Percentiles rank a stretch among this genome's conserved stretches.
These are phyloP conservation scores for Pongo abelii DNA, from an alignment of 2,113 vertebrate genomes.

Conservation along the genomic window DNA sequence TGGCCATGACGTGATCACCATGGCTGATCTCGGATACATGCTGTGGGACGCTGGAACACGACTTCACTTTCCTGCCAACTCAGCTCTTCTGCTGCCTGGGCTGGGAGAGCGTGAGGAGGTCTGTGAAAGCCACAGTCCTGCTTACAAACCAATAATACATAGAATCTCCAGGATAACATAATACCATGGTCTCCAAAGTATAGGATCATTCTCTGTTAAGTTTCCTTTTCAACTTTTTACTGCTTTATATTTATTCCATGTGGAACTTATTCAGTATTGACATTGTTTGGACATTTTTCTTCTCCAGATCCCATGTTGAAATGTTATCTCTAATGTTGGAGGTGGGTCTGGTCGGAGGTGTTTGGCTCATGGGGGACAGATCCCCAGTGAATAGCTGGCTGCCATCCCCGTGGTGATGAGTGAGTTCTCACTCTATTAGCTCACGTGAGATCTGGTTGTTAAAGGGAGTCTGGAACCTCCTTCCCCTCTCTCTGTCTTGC, in stretches of 20 bases:
- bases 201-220: neutral
- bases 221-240: neutral
- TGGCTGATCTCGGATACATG: accelerated
- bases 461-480: too few species aligned
- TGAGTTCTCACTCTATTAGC: too few species aligned
- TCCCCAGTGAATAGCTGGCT: too few species aligned
- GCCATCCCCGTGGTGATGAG: too few species aligned
- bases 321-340: too few species aligned
- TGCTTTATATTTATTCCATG: neutral
- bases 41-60: accelerated
- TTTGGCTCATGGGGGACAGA: too few species aligned
- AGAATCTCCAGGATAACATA: too few species aligned
- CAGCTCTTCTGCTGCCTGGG: neutral
- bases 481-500: too few species aligned
- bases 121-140: accelerated
- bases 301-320: too few species aligned
- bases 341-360: too few species aligned
- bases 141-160: neutral
- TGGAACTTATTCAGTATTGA: neutral
- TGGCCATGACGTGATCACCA: accelerated
- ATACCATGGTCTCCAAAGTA: neutral
- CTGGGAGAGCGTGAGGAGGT: neutral
- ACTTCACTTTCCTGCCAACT: neutral
- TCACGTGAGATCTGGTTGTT: too few species aligned
- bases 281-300: too few species aligned